Base-by-base conservation (phyloP, 2,888 invertebrate genomes). In the Ashinkailepas kermadecensis region DNA sequence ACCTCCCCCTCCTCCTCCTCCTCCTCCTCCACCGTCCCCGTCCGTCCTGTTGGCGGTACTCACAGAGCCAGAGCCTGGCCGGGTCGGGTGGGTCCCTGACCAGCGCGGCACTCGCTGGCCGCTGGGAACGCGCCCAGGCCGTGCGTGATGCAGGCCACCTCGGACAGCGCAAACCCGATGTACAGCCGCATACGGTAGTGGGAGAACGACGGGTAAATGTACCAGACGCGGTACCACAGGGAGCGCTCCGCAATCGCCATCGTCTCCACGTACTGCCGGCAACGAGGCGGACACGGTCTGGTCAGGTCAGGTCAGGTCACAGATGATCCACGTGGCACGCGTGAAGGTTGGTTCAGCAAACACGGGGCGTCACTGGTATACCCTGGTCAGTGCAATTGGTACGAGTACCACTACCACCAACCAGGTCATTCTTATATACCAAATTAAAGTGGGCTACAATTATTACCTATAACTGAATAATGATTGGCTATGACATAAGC, bases 51-150 rank as follows among this genome's bases (percentile, higher is more conserved):
- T 39, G 39, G 4, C 39, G 4, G 23, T 18, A 74, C 74, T 74
- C 74, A 74, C 74, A 74, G 18, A 21, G 10, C 21, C 1, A 74
- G 9, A 1, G 23, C 23, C 6, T 1, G 13, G 10, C 18, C 21
- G 21, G 54, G n/a, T 0, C 21, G 15, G 56, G 93, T 92, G 0
- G 98, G 98, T 4, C 98, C 99, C 86, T 92, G 91, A 0, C 97
- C 97, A 82, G 93, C 89, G 85, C 90, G 90, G n/a, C 94, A 91
- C 81, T 91, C 90, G 0, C 92, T 90, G 59, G 89, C 89, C 0
- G 89, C 89, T 0, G 98, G 98, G 88, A 99, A 99, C 0, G 95
- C 95, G 4, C 98, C 99, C 21, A 99, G 89, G 0, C 96, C 96
- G 4, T 95, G 93, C 87, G 94, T 92, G 23, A 95, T 94, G 86